Conservation (phyloP, 2,113 vertebrate species). For the Lipophrys pholis region DNA sequence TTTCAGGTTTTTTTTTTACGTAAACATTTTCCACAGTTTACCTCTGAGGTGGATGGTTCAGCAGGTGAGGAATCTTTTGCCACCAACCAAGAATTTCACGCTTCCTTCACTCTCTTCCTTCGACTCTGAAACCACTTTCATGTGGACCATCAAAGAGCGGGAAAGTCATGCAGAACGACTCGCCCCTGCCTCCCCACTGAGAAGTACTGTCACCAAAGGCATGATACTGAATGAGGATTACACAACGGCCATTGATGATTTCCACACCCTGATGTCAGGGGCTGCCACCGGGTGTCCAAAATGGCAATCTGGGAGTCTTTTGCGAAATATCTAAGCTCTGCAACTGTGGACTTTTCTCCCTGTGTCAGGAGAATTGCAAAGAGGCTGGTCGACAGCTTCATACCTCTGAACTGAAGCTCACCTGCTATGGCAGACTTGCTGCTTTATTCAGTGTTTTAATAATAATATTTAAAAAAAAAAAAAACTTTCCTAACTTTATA, state of each 20-base stretch:
- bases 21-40: background rate
- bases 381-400: background rate
- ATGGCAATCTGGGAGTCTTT: background rate
- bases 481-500: background rate
- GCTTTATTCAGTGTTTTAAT: background rate
- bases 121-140: conserved; percentile 44
- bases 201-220: conserved; percentile 15
- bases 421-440: background rate
- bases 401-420: background rate
- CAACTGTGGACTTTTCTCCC: background rate
- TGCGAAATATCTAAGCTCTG: conserved; percentile 10
- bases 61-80: background rate
- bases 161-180: conserved; percentile 38
- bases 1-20: too few relatives aligned
- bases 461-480: background rate
- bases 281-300: conserved; percentile 14
- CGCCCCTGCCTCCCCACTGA: conserved; percentile 6
- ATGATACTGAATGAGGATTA: conserved; percentile 38
- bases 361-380: background rate
- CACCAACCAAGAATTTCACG: conserved; percentile 30
- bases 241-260: conserved; percentile 23
- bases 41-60: conserved; percentile 10
- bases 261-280: conserved; percentile 17
- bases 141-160: conserved; percentile 46
- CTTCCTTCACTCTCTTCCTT: conserved; percentile 5